A percentile compares a stretch with the other conserved stretches of the same genome.
Evolutionary conservation across 2,113 vertebrate species (phyloP).

Genomic region (Ophiodon elongatus): DNA sequence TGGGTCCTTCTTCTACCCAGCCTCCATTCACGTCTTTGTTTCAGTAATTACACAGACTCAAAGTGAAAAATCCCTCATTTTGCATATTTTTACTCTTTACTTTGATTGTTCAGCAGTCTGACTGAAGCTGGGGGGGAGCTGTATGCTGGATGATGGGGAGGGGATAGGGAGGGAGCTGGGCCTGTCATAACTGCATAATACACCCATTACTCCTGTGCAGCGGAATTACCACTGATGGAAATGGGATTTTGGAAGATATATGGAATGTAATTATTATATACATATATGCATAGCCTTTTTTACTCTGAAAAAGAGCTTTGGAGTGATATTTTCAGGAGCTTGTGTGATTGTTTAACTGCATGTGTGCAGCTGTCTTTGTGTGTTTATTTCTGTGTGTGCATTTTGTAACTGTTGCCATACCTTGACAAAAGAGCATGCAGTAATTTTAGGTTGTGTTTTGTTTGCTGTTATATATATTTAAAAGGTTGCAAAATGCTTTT

Average conservation of each 20-base stretch:
- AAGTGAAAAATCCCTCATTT: constrained; percentile 71
- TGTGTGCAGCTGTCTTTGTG: constrained; percentile 26
- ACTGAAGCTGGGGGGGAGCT: constrained; percentile 47
- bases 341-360: constrained; percentile 9
- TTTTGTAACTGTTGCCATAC: constrained; percentile 18
- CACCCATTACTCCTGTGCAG: constrained; percentile 82
- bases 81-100: constrained; percentile 73
- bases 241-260: constrained; percentile 86
- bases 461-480: constrained; percentile 9
- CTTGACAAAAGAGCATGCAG: constrained; percentile 8
- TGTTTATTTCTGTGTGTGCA: constrained; percentile 26
- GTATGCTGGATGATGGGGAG: constrained; percentile 57
- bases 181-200: constrained; percentile 85
- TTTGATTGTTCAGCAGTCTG: constrained; percentile 79
- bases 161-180: constrained; percentile 62
- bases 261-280: constrained; percentile 86
- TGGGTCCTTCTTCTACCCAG: constrained; percentile 24
- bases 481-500: constrained; percentile 20
- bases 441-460: constrained; percentile 10
- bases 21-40: constrained; percentile 48
- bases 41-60: constrained; percentile 60
- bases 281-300: constrained; percentile 84
- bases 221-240: constrained; percentile 84
- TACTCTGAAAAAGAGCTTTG: constrained; percentile 61
- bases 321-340: constrained; percentile 63